A percentile compares a stretch with the other conserved stretches of the same genome.
phyloP scores from a whole-genome alignment of 2,888 invertebrate genomes.

The Craniophora ligustri region DNA sequence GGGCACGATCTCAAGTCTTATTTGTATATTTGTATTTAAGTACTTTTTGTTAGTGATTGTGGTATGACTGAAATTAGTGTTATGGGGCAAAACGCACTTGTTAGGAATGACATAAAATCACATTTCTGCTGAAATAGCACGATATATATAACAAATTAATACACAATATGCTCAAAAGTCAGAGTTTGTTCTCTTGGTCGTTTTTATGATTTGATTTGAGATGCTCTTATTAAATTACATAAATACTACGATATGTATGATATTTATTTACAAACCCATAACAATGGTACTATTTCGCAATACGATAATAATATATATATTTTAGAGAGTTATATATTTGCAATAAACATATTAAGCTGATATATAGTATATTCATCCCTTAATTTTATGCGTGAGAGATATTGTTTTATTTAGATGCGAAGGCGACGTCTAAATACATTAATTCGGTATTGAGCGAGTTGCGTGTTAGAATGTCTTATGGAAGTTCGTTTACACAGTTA shows the following conservation, averaged over 20 bases:
- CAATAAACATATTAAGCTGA: slow-evolving; percentile 26
- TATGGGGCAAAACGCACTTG: slow-evolving; percentile 38
- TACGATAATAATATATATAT: slow-evolving; percentile 27
- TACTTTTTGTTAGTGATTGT: slow-evolving; percentile 62
- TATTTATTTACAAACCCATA: slow-evolving; percentile 1
- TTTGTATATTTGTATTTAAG: slow-evolving; percentile 73
- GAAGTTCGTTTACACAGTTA: slow-evolving; percentile 26
- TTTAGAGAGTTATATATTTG: slow-evolving; percentile 36
- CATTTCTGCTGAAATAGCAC: slow-evolving; percentile 5
- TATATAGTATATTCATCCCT: slow-evolving; percentile 35
- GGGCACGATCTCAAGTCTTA: slow-evolving; percentile 85
- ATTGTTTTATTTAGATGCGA: slow-evolving; percentile 31
- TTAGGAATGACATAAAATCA: slow-evolving; percentile 21
- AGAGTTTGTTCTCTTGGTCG: slow-evolving; percentile 18
- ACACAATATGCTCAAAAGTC: slow-evolving; percentile 22
- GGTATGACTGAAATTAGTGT: slow-evolving; percentile 58
- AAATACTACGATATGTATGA: neutral
- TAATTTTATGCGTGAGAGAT: slow-evolving; percentile 29
- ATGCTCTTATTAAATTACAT: neutral
- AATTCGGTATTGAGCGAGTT: slow-evolving; percentile 42
- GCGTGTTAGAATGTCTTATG: slow-evolving; percentile 52
- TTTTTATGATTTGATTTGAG: slow-evolving; percentile 1
- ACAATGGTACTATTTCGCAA: slow-evolving; percentile 29
- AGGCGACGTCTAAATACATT: too few species aligned
- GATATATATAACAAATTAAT: slow-evolving; percentile 9